These are phyloP conservation scores for Myotis planiceps DNA, from an alignment of 2,797 vertebrate species.

Conservation along the genomic window DNA sequence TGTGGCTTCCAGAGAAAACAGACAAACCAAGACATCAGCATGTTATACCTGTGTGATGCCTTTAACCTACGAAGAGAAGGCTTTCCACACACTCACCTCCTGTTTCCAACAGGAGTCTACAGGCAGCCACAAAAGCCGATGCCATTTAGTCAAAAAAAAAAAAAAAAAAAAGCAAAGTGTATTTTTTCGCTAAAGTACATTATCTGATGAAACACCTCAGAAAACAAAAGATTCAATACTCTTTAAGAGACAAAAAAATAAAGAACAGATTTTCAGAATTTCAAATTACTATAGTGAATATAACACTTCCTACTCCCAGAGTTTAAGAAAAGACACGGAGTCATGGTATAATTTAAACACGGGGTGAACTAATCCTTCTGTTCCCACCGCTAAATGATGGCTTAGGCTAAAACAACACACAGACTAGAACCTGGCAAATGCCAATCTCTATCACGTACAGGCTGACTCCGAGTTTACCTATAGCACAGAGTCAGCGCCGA, in stretches of 20 bases:
- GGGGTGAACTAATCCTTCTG: conserved; percentile 59
- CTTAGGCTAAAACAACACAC: not conserved
- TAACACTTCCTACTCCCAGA: conserved; percentile 74
- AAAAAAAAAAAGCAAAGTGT: not conserved
- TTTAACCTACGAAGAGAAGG: not conserved
- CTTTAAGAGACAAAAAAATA: conserved; percentile 49
- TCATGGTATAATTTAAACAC: conserved; percentile 64
- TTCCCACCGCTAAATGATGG: not conserved
- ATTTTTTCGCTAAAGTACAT: not conserved
- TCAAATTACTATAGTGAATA: conserved; percentile 67
- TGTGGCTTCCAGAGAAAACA: not conserved
- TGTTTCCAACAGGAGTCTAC: not conserved
- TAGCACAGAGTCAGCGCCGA: not conserved
- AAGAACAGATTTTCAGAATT: conserved; percentile 62
- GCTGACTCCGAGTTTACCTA: not conserved
- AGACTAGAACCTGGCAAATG: conserved; percentile 6
- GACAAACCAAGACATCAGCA: not conserved
- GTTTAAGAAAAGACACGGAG: conserved; percentile 71
- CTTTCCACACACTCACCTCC: not conserved
- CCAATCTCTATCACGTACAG: not conserved
- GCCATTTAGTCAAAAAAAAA: not conserved
- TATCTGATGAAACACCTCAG: conserved; percentile 29
- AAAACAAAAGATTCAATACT: conserved; percentile 54
- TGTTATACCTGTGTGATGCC: not conserved
- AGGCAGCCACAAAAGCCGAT: not conserved